Evolutionary conservation across 2,113 vertebrate genomes (phyloP), one percentile per base, ranked within the genome.

Genomic region (Mesembrinibis cayennensis): DNA sequence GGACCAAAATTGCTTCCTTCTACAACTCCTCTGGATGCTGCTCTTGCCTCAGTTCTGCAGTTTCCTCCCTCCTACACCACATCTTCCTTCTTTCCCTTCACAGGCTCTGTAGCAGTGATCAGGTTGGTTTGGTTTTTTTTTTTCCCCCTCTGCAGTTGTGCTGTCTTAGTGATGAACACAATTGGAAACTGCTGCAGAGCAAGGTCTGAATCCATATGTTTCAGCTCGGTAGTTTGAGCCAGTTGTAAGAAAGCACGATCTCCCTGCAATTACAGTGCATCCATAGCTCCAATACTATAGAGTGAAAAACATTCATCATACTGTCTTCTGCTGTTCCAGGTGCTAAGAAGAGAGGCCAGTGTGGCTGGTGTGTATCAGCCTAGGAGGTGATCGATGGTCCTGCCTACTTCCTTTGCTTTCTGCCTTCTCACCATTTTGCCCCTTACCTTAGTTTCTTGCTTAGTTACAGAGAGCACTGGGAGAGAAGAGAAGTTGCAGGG

Each of bases 301-400:
- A 89, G 83, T 40, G 52, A 53, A 79, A 74, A 92, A 36, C 78
- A 95, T 94, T 78, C 89, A 95, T 97, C 81, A 95, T 36, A 45
- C 61, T 95, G 95, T 58, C 87, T 77, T 85, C 66, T 96, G 40
- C 86, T 95, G 65, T 89, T 94, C 83, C 94, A 96, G 87, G 91
- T 97, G 84, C 92, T 97, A 42, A 84, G 89, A 82, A 89, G 56
- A 91, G 87, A 84, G 65, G 87, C 93, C 72, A 82, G 0, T 61
- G 49, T 40, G 79, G 62, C 91, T 89, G 93, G 83, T 69, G 66
- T 80, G 74, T 87, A 85, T 82, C 83, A 93, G 77, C 84, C 27
- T 23, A 73, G 77, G 87, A 94, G 49, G 49, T 95, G 94, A 95
- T 50, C 82, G 78, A 91, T 87, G 70, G 52, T 56, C 66, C 89